Percentiles rank a stretch among this genome's conserved stretches.
Evolutionary conservation across 2,113 vertebrate species (phyloP).

Genomic region (Oophaga pumilio): DNA sequence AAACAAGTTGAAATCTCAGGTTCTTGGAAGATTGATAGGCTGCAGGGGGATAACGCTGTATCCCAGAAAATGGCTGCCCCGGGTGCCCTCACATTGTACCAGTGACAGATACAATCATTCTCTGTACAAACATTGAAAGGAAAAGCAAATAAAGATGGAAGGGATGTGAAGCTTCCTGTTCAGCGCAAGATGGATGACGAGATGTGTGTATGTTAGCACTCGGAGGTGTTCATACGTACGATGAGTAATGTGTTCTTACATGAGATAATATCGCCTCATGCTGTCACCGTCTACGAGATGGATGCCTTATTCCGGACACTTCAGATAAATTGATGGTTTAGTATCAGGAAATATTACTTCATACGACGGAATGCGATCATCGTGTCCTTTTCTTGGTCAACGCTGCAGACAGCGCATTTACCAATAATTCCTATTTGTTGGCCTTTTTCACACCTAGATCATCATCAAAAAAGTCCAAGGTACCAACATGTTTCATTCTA

Average conservation of each 20-base stretch:
- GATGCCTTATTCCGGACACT: slow-evolving; percentile 8
- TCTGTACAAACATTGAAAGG: background rate
- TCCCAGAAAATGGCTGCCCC: background rate
- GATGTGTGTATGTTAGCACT: background rate
- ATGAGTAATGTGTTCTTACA: background rate
- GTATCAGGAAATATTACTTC: slow-evolving; percentile 1
- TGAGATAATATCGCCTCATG: slow-evolving; percentile 22
- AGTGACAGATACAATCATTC: background rate
- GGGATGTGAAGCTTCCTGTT: background rate
- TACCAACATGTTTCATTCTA: too few species aligned
- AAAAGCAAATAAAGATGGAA: background rate
- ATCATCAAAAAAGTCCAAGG: too few species aligned
- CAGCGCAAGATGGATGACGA: background rate
- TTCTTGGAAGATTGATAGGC: background rate
- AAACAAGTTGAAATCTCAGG: background rate
- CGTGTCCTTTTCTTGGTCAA: background rate
- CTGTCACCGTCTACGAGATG: slow-evolving; percentile 8
- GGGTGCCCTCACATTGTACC: background rate
- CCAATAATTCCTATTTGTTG: background rate
- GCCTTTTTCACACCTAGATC: background rate
- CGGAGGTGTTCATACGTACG: background rate
- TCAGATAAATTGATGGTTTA: background rate
- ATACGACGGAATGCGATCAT: background rate
- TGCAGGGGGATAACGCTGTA: background rate
- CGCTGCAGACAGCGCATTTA: background rate